Conservation (phyloP, 2,888 invertebrate genomes). For the Dryobotodes eremita region DNA sequence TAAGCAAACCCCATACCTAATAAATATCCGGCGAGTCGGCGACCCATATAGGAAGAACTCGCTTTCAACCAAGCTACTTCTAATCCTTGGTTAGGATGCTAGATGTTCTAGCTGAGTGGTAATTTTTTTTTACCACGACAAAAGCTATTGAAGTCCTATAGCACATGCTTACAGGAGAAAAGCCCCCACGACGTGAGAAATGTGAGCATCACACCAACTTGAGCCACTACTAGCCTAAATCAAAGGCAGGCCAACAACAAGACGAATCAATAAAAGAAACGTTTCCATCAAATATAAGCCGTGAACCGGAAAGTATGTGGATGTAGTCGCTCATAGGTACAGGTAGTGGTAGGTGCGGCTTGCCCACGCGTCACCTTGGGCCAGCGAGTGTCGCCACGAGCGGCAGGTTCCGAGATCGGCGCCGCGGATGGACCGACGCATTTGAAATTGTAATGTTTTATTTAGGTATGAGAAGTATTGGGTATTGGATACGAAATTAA, state of each 20-base stretch:
- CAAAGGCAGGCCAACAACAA: slow-evolving; percentile 15
- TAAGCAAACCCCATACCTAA: not conserved
- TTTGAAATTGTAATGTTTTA: slow-evolving; percentile 42
- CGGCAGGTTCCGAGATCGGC: slow-evolving; percentile 53
- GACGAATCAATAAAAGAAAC: slow-evolving; percentile 41
- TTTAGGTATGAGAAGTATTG: not conserved
- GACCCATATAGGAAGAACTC: not conserved
- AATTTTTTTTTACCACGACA: not conserved
- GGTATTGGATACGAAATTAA: not conserved
- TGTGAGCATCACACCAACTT: not conserved
- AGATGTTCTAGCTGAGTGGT: not conserved
- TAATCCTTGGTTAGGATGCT: not conserved
- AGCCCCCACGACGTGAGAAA: too few relatives aligned
- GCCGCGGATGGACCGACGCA: slow-evolving; percentile 45
- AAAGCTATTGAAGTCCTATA: too few relatives aligned
- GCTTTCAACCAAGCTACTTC: not conserved
- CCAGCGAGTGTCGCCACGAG: slow-evolving; percentile 48
- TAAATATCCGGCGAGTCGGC: too few relatives aligned
- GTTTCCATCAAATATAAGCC: slow-evolving; percentile 46
- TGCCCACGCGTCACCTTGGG: slow-evolving; percentile 67
- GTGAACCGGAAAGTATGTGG: slow-evolving; percentile 59
- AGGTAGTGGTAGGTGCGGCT: slow-evolving; percentile 53
- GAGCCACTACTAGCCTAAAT: slow-evolving; percentile 7
- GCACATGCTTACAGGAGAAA: not conserved
- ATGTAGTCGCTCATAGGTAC: slow-evolving; percentile 27